phyloP scores from a whole-genome alignment of 2,113 vertebrate genomes.

The Gadus chalcogrammus region DNA sequence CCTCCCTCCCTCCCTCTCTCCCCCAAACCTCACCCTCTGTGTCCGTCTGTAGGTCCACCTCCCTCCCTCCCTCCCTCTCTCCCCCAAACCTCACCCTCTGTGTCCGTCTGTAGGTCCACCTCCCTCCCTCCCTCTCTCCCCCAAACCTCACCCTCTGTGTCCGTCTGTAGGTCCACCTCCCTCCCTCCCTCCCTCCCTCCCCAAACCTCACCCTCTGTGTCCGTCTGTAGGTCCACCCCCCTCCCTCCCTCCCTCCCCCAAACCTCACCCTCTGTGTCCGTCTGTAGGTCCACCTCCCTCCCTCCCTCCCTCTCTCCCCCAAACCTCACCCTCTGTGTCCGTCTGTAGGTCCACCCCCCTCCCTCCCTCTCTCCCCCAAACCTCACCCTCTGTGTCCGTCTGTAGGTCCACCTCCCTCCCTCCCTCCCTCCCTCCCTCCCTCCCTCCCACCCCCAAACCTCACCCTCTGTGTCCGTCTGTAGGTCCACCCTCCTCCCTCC shows the following conservation, averaged over 20 bases:
- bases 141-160: not conserved
- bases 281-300: not conserved
- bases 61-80: not conserved
- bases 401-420: not conserved
- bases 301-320: not conserved
- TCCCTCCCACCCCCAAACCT: too few species aligned
- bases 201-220: too few species aligned
- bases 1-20: not conserved
- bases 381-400: not conserved
- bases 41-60: not conserved
- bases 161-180: too few species aligned
- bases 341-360: constrained; percentile 87
- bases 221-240: not conserved
- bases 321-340: constrained; percentile 75
- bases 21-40: not conserved
- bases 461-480: not conserved
- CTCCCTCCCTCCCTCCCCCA: not conserved
- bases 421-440: not conserved
- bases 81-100: not conserved
- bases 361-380: not conserved
- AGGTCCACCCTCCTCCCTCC: too few species aligned
- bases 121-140: not conserved
- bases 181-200: not conserved
- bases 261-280: too few species aligned
- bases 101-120: too few species aligned